Conservation (phyloP, 2,888 invertebrate genomes). For the Drosophila colorata region DNA sequence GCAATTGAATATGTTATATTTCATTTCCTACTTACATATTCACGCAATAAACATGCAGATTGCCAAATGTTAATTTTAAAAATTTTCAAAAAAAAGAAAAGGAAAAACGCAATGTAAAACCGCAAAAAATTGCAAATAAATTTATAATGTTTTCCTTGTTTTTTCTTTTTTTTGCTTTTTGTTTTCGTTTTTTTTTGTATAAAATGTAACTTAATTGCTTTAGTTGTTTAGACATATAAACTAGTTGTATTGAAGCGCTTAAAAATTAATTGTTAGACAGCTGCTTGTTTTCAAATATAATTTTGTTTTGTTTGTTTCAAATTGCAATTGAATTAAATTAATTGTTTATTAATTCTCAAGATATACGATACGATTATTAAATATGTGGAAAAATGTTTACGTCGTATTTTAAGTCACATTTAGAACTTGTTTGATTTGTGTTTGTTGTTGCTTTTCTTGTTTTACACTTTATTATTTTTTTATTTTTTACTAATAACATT, state of each 20-base stretch:
- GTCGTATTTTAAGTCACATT: conserved; percentile 79
- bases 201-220: conserved; percentile 72
- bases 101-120: conserved; percentile 45
- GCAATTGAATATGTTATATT: conserved; percentile 44
- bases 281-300: conserved; percentile 45
- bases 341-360: conserved; percentile 41
- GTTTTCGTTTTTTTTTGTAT: conserved; percentile 38
- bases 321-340: conserved; percentile 60
- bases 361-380: conserved; percentile 26
- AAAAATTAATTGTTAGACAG: conserved; percentile 69
- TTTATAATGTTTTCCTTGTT: conserved; percentile 38
- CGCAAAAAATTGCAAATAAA: conserved; percentile 65
- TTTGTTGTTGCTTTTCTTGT: conserved; percentile 45
- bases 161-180: conserved; percentile 21
- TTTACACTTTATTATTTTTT: conserved; percentile 24
- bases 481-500: conserved; percentile 76
- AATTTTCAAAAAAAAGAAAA: conserved; percentile 23
- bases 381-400: conserved; percentile 65
- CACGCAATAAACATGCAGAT: conserved; percentile 19
- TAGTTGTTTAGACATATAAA: conserved; percentile 52
- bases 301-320: conserved; percentile 2
- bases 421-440: conserved; percentile 76
- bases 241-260: conserved; percentile 68
- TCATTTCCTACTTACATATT: conserved; percentile 14
- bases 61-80: conserved; percentile 34